Percentiles rank a stretch among this genome's conserved stretches.
Evolutionary conservation across 2,113 vertebrate genomes (phyloP).

Genomic region (Acrocephalus arundinaceus): DNA sequence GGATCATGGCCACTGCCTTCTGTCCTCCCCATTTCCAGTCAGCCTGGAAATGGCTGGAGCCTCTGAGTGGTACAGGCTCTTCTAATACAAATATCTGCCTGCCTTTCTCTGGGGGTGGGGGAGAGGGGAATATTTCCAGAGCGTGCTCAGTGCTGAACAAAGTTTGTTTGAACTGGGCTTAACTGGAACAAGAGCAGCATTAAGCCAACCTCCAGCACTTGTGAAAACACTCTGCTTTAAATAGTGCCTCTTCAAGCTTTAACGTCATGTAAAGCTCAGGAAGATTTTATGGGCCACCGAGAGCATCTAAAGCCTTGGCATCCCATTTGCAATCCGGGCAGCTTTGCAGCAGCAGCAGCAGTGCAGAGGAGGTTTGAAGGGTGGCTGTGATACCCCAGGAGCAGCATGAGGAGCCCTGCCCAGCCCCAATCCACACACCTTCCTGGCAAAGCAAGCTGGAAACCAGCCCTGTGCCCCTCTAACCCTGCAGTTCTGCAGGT

Average conservation of each 20-base stretch:
- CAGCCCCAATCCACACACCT: background rate
- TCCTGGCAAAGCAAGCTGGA: background rate
- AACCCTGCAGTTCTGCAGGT: background rate
- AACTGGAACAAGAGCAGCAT: constrained; percentile 42
- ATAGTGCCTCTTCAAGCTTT: constrained; percentile 18
- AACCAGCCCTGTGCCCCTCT: background rate
- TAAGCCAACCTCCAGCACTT: constrained; percentile 48
- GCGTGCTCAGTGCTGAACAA: background rate
- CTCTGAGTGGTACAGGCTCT: background rate
- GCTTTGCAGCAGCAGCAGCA: background rate
- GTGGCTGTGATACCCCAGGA: background rate
- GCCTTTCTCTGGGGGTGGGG: background rate
- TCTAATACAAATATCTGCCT: background rate
- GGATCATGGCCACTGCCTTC: background rate
- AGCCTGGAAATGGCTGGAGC: background rate
- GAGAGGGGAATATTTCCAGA: background rate
- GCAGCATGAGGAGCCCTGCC: background rate
- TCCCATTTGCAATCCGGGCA: background rate
- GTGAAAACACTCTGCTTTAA: constrained; percentile 51
- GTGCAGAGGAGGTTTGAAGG: background rate
- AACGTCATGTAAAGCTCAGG: constrained; percentile 15
- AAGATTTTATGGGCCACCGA: constrained; percentile 39
- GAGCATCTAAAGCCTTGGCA: background rate
- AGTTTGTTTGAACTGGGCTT: constrained; percentile 60
- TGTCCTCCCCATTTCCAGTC: background rate